These are phyloP conservation scores for Rhagonycha fulva DNA, from an alignment of 2,888 invertebrate genomes.

Conservation along the genomic window DNA sequence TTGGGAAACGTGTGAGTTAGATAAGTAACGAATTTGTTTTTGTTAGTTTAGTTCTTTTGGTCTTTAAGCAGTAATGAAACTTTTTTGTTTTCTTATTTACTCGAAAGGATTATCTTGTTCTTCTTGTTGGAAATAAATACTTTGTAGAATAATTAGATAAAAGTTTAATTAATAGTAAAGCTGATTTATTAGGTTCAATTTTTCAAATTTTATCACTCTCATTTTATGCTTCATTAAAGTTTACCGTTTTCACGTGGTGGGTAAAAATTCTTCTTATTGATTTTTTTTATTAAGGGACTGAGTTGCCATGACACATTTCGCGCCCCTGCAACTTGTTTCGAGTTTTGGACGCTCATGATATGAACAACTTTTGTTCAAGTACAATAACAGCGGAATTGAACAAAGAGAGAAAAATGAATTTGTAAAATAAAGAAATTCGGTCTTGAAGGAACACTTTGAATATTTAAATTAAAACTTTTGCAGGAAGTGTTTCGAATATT, in stretches of 20 bases:
- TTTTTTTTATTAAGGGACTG: neutral
- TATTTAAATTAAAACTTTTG: neutral
- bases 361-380: neutral
- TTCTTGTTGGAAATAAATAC: neutral
- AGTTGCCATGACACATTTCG: slow-evolving; percentile 18
- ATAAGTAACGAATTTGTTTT: neutral
- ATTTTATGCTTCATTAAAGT: neutral
- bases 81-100: neutral
- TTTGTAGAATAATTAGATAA: neutral
- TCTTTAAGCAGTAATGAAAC: neutral
- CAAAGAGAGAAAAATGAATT: neutral
- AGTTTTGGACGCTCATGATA: slow-evolving; percentile 9
- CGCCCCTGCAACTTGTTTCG: slow-evolving; percentile 14
- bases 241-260: neutral
- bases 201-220: neutral
- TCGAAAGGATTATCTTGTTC: neutral
- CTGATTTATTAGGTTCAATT: neutral
- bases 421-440: neutral
- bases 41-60: neutral
- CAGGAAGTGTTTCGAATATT: neutral
- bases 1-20: neutral
- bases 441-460: neutral
- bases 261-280: neutral
- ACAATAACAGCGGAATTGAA: neutral
- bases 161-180: neutral